phyloP scores from a whole-genome alignment of 2,888 invertebrate genomes.

The Ormia ochracea region DNA sequence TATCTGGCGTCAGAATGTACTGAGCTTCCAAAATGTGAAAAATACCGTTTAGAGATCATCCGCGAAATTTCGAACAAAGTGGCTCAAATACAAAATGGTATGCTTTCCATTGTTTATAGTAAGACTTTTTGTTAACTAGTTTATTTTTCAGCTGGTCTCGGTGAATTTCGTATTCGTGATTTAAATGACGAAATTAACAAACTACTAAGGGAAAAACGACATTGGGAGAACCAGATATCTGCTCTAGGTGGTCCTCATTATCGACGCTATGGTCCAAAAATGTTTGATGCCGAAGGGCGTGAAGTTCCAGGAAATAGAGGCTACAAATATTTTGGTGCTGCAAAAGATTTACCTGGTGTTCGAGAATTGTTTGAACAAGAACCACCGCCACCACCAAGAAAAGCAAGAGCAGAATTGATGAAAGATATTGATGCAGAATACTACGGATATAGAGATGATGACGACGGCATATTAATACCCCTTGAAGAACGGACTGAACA shows the following conservation, averaged over 20 bases:
- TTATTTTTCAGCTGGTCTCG: constrained; percentile 89
- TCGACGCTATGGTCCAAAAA: constrained; percentile 91
- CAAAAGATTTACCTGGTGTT: constrained; percentile 98
- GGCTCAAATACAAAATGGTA: constrained; percentile 98
- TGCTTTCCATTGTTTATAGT: neutral
- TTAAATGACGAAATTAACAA: constrained; percentile 99
- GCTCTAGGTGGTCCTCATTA: constrained; percentile 97
- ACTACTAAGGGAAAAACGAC: constrained; percentile 93
- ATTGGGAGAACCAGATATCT: constrained; percentile 98
- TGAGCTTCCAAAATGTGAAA: constrained; percentile 93
- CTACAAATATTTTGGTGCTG: constrained; percentile 99
- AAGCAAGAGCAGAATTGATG: constrained; percentile 97
- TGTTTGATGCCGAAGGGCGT: constrained; percentile 94
- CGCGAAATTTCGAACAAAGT: constrained; percentile 98
- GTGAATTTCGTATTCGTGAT: constrained; percentile 98
- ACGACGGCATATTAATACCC: constrained; percentile 95
- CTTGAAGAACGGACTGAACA: constrained; percentile 89
- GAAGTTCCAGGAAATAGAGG: constrained; percentile 99
- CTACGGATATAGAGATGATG: constrained; percentile 99
- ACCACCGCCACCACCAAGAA: constrained; percentile 91
- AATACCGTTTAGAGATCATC: constrained; percentile 97
- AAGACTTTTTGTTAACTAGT: neutral
- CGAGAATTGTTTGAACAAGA: constrained; percentile 98
- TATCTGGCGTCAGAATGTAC: constrained; percentile 96
- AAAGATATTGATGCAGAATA: constrained; percentile 99